Percentiles rank a stretch among this genome's conserved stretches.
These are phyloP conservation scores for Agraylea sexmaculata DNA, from an alignment of 1,140 invertebrate genomes.

Conservation along the genomic window DNA sequence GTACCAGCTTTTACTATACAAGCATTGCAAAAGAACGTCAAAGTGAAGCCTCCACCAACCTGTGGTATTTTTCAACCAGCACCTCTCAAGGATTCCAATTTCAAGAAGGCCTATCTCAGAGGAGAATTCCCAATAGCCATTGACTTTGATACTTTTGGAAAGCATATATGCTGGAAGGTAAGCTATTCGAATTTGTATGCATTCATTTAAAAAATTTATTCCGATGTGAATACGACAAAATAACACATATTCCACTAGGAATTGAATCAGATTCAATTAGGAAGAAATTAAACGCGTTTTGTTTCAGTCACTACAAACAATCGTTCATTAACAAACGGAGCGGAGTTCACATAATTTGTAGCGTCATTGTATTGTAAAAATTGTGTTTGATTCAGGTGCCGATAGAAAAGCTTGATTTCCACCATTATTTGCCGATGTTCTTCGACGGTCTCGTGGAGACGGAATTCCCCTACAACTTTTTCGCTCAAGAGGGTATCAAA, in stretches of 20 bases:
- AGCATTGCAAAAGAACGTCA: conserved; percentile 60
- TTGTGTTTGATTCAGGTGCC: conserved; percentile 56
- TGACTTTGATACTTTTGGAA: conserved; percentile 63
- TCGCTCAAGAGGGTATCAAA: conserved; percentile 76
- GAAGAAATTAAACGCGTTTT: too few relatives aligned
- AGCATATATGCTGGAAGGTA: conserved; percentile 80
- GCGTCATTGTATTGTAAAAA: too few relatives aligned
- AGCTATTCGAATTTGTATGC: background rate
- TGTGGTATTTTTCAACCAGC: conserved; percentile 41
- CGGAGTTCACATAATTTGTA: too few relatives aligned
- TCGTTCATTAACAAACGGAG: too few relatives aligned
- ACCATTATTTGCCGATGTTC: conserved; percentile 87
- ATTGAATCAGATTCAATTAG: too few relatives aligned
- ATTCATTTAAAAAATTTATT: background rate
- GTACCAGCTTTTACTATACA: conserved; percentile 73
- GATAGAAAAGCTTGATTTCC: conserved; percentile 80
- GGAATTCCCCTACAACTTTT: conserved; percentile 76
- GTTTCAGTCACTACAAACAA: too few relatives aligned
- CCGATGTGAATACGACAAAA: conserved; percentile 6
- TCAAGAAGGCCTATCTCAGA: conserved; percentile 73
- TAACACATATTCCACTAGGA: background rate
- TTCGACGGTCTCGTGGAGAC: conserved; percentile 86
- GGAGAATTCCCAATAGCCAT: conserved; percentile 79
- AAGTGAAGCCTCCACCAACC: conserved; percentile 53
- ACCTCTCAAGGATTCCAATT: conserved; percentile 52